phyloP scores from a whole-genome alignment of 2,888 invertebrate species.

The Cantharis nigra region DNA sequence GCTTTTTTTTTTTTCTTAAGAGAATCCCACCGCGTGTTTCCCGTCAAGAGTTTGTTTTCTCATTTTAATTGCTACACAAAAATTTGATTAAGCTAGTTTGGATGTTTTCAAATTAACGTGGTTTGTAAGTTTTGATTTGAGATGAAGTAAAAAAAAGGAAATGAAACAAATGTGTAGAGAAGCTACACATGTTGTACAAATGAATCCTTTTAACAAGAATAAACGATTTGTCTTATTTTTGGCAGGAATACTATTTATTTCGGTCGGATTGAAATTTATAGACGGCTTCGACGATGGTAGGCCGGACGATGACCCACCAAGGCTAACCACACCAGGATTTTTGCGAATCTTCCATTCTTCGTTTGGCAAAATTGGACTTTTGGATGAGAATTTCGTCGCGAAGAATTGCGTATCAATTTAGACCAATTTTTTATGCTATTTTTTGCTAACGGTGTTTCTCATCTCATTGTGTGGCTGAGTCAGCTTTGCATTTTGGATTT shows the following conservation, averaged over 20 bases:
- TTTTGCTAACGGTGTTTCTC: slow-evolving; percentile 14
- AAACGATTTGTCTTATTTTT: slow-evolving; percentile 11
- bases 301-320: slow-evolving; percentile 39
- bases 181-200: slow-evolving; percentile 3
- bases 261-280: slow-evolving; percentile 18
- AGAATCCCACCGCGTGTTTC: not conserved
- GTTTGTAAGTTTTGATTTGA: not conserved
- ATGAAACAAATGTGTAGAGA: not conserved
- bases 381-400: not conserved
- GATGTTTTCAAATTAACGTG: not conserved
- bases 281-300: slow-evolving; percentile 21
- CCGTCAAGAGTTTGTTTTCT: not conserved
- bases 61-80: not conserved
- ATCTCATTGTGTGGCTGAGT: slow-evolving; percentile 20
- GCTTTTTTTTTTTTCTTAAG: not conserved
- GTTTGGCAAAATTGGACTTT: not conserved
- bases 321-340: slow-evolving; percentile 33
- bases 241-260: slow-evolving; percentile 12
- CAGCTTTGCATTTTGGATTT: slow-evolving; percentile 16
- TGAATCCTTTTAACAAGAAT: slow-evolving; percentile 4
- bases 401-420: not conserved
- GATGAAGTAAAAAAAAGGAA: not conserved
- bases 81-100: not conserved
- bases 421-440: not conserved
- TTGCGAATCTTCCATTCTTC: slow-evolving; percentile 15